Evolutionary conservation across 2,888 invertebrate genomes (phyloP).

Genomic region (Ptilodon capucinus): DNA sequence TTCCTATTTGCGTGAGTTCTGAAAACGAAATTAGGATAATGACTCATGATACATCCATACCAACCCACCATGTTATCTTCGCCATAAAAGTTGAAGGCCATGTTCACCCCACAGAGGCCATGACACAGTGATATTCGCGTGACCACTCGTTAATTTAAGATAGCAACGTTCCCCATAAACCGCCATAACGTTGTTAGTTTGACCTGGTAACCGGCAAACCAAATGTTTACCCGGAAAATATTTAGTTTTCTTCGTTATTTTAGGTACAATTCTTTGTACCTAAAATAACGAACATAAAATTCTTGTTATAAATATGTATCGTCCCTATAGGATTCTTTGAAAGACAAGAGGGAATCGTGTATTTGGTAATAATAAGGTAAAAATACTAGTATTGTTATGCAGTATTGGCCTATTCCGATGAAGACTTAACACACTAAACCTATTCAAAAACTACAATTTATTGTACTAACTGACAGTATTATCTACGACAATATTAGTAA

Average conservation of each 20-base stretch:
- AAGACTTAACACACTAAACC: too few species aligned
- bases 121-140: constrained; percentile 43
- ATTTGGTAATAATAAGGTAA: not conserved
- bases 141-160: constrained; percentile 48
- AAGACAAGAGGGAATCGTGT: not conserved
- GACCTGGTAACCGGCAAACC: constrained; percentile 17
- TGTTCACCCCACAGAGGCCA: constrained; percentile 20
- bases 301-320: not conserved
- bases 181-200: constrained; percentile 32
- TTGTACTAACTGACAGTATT: constrained; percentile 2
- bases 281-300: not conserved
- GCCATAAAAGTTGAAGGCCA: constrained; percentile 15
- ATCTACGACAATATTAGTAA: constrained; percentile 24
- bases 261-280: too few species aligned
- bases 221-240: constrained; percentile 16
- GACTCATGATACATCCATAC: not conserved
- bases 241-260: constrained; percentile 7
- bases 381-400: too few species aligned
- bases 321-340: constrained; percentile 1
- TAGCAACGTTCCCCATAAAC: constrained; percentile 31
- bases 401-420: too few species aligned
- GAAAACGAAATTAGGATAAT: not conserved
- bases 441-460: too few species aligned
- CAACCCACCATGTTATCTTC: constrained; percentile 1
- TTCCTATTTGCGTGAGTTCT: too few species aligned